Evolutionary conservation across 2,113 vertebrate species (phyloP), one percentile per base, ranked within the genome.

Genomic region (Geothlypis trichas): DNA sequence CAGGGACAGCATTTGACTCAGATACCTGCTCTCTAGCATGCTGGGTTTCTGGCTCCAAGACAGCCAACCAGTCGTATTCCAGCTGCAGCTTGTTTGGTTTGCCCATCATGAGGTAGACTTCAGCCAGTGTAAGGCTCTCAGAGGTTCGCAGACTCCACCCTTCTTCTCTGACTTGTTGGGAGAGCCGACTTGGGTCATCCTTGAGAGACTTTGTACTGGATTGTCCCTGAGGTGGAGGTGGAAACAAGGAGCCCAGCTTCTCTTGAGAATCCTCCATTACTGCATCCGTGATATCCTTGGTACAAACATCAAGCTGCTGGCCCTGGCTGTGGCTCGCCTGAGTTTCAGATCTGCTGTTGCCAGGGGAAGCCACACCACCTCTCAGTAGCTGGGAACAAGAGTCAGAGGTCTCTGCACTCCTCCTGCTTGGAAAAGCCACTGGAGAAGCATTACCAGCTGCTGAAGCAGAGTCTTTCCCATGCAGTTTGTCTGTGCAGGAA

Each of bases 91-190:
- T 99, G 89, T 98, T 99, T 0, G 99, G 99, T 95, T 99, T 99
- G 95, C 99, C 99, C 96, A 99, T 98, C 99, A 99, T 99, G 98
- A 99, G 98, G 98, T 99, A 99, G 97, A 99, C 98, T 98, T 99
- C 99, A 8, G 99, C 99, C 97, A 99, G 96, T 0, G 99, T 99
- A 87, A 99, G 99, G 93, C 98, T 99, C 93, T 99, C 99, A 0
- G 98, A 98, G 49, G 98, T 99, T 63, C 98, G 98, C 13, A 98
- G 89, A 65, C 97, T 99, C 99, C 99, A 99, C 92, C 99, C 99
- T 86, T 99, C 99, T 75, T 98, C 98, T 20, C 98, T 98, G 72
- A 99, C 98, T 95, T 99, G 99, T 75, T 99, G 98, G 13, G 98
- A 97, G 12, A 98, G 97, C 88, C 66, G 98, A 90, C 97, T 95